A percentile compares a stretch with the other conserved stretches of the same genome.
These are phyloP conservation scores for Drosophila erecta DNA, from an alignment of 1,140 invertebrate species.

Conservation along the genomic window DNA sequence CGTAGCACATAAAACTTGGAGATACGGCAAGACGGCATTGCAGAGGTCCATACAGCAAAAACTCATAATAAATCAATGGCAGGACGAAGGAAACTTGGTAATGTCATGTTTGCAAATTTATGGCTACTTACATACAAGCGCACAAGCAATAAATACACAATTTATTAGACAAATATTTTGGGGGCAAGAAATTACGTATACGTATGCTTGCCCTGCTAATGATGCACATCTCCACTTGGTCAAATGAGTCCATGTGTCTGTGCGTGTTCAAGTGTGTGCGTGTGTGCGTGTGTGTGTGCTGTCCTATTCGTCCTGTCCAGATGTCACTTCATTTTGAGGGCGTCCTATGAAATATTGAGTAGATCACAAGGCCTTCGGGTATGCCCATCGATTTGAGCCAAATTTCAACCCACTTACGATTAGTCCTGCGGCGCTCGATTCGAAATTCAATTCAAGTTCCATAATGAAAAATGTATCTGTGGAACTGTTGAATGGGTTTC, in stretches of 20 bases:
- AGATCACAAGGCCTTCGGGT: slow-evolving; percentile 2
- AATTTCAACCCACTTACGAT: background rate
- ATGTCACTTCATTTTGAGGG: slow-evolving; percentile 33
- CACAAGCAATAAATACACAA: slow-evolving; percentile 63
- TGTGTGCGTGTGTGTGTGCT: background rate
- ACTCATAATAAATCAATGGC: slow-evolving; percentile 60
- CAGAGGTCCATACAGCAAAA: slow-evolving; percentile 13
- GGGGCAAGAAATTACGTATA: slow-evolving; percentile 33
- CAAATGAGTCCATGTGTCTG: background rate
- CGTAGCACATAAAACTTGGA: slow-evolving; percentile 19
- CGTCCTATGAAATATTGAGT: slow-evolving; percentile 27
- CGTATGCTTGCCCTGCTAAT: slow-evolving; percentile 19
- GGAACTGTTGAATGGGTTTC: slow-evolving; percentile 33
- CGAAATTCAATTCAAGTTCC: slow-evolving; percentile 1
- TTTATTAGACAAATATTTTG: slow-evolving; percentile 54
- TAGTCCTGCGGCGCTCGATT: background rate
- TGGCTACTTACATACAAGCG: slow-evolving; percentile 51
- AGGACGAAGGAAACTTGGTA: slow-evolving; percentile 19
- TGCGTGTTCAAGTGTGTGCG: background rate
- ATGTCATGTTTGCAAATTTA: slow-evolving; percentile 62
- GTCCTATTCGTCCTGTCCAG: slow-evolving; percentile 14
- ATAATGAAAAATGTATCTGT: slow-evolving; percentile 10
- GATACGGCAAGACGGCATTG: slow-evolving; percentile 36
- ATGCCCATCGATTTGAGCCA: slow-evolving; percentile 28
- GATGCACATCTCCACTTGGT: slow-evolving; percentile 22